Evolutionary conservation across 1,140 invertebrate genomes (phyloP).

Genomic region (Magallana angulata): DNA sequence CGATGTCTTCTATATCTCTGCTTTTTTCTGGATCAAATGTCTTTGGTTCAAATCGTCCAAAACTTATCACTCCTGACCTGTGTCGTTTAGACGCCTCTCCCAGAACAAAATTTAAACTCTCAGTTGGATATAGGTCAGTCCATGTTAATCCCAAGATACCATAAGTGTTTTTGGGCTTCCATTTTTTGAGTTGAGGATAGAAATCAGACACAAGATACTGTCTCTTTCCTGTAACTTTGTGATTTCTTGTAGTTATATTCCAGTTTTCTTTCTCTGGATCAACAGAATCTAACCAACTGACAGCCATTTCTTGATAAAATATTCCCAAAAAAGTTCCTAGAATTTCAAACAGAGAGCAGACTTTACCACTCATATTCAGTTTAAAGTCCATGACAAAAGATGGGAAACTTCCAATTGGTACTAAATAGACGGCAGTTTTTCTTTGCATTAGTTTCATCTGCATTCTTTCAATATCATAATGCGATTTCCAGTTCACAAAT

Average conservation of each 20-base stretch:
- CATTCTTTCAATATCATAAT: constrained; percentile 59
- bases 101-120: constrained; percentile 73
- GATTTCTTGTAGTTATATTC: constrained; percentile 58
- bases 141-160: constrained; percentile 70
- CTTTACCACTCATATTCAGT: constrained; percentile 49
- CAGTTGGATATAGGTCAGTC: constrained; percentile 73
- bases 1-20: constrained; percentile 61
- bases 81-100: constrained; percentile 66
- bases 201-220: constrained; percentile 69
- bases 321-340: constrained; percentile 66
- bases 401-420: constrained; percentile 69
- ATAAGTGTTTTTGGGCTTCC: constrained; percentile 65
- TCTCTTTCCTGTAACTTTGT: constrained; percentile 62
- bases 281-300: constrained; percentile 56
- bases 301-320: constrained; percentile 67
- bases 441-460: constrained; percentile 54
- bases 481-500: constrained; percentile 67
- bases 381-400: constrained; percentile 66
- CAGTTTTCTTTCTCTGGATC: constrained; percentile 53
- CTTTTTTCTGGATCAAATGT: constrained; percentile 54
- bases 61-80: constrained; percentile 67
- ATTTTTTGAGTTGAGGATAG: constrained; percentile 60
- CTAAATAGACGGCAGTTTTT: constrained; percentile 67
- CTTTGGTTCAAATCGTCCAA: constrained; percentile 71
- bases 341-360: constrained; percentile 61